Evolutionary conservation across 2,888 invertebrate species (phyloP).

Genomic region (Brachypalpus laphriformis): DNA sequence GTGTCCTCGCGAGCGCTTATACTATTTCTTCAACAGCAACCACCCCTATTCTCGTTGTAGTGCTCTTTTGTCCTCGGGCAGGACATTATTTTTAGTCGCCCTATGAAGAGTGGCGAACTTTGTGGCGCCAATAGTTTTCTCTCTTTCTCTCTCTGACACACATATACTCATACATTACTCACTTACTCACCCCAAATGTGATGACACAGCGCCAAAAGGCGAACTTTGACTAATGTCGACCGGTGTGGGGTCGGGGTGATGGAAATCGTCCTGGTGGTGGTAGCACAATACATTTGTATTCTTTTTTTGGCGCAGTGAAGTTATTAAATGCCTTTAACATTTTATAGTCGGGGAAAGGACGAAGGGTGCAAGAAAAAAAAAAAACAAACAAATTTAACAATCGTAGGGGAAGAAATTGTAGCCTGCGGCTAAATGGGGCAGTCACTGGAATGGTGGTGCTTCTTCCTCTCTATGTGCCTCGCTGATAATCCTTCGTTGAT

Average conservation of each 20-base stretch:
- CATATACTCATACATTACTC: background rate
- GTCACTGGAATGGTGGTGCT: slow-evolving; percentile 23
- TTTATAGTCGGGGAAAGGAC: slow-evolving; percentile 8
- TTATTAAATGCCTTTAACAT: slow-evolving; percentile 68
- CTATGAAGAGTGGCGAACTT: slow-evolving; percentile 59
- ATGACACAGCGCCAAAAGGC: slow-evolving; percentile 74
- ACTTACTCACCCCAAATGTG: slow-evolving; percentile 29
- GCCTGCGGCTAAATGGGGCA: slow-evolving; percentile 61
- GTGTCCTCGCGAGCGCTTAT: slow-evolving; percentile 45
- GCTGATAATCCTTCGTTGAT: slow-evolving; percentile 15
- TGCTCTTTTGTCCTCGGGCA: slow-evolving; percentile 65
- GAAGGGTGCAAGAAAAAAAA: background rate
- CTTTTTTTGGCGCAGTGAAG: slow-evolving; percentile 68
- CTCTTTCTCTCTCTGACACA: background rate
- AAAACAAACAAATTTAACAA: slow-evolving; percentile 46
- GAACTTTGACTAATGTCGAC: slow-evolving; percentile 71
- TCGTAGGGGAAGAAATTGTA: slow-evolving; percentile 44
- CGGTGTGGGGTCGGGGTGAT: slow-evolving; percentile 9
- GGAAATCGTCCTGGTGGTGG: slow-evolving; percentile 21
- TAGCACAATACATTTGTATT: slow-evolving; percentile 48
- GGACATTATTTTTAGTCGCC: slow-evolving; percentile 68
- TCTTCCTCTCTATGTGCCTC: background rate
- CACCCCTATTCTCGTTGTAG: slow-evolving; percentile 1
- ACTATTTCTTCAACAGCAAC: slow-evolving; percentile 4
- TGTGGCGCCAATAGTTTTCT: slow-evolving; percentile 68